phyloP scores from a whole-genome alignment of 1,140 invertebrate species.

The Trinorchestia longiramus region DNA sequence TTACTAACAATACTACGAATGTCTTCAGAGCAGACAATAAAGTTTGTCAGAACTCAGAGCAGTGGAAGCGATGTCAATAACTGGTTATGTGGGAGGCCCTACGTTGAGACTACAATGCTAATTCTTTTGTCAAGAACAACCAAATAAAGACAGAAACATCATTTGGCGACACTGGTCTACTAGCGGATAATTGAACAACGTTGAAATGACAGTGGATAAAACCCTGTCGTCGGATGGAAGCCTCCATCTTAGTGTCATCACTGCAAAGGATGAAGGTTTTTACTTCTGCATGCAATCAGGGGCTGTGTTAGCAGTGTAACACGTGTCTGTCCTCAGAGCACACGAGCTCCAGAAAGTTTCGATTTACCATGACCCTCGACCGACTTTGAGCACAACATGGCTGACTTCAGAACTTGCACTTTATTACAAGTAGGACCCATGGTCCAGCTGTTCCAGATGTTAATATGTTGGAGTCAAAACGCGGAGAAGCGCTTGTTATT shows the following conservation, averaged over 20 bases:
- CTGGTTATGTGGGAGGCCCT: not conserved
- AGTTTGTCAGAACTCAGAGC: not conserved
- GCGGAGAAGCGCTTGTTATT: not conserved
- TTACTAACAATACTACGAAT: not conserved
- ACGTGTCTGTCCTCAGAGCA: not conserved
- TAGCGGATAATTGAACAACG: not conserved
- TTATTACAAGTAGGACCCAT: slow-evolving; percentile 12
- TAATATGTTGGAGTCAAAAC: slow-evolving; percentile 17
- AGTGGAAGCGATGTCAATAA: not conserved
- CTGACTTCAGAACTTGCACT: not conserved
- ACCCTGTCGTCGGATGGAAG: not conserved
- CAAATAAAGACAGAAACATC: not conserved
- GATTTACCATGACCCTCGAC: not conserved
- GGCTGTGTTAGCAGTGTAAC: not conserved
- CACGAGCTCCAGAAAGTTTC: not conserved
- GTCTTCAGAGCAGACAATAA: not conserved
- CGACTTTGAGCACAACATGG: not conserved
- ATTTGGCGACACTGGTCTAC: not conserved
- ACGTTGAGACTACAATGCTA: not conserved
- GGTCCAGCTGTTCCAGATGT: slow-evolving; percentile 15
- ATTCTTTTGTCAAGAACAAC: not conserved
- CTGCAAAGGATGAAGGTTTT: not conserved
- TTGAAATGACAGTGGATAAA: not conserved
- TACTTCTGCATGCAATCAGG: slow-evolving; percentile 11
- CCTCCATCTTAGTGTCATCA: not conserved